Base-by-base conservation (phyloP, 2,113 vertebrate species). In the Varanus komodoensis region DNA sequence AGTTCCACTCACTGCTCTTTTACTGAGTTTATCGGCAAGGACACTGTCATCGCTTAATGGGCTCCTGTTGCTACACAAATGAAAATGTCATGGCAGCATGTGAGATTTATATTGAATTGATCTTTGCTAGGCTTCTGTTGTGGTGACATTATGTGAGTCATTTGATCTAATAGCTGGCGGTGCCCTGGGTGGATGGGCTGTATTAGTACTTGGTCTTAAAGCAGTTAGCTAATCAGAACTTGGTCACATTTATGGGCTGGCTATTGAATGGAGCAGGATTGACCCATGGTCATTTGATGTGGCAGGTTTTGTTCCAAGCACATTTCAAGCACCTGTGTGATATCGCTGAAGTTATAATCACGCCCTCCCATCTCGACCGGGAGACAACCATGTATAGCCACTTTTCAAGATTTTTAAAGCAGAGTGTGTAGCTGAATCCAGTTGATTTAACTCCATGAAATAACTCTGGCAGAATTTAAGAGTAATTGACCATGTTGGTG, bases 141-240 rank as follows among this genome's bases (percentile, higher is more conserved):
- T 86, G 54, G 48, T 91, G 91, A 81, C 57, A 68, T 78, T 48
- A 89, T 90, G 87, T 8, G 87, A 89, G 88, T 82, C 0, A 79
- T 89, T 94, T 94, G 74, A 90, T 93, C 91, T 75, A 88, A 89
- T 68, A 29, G 54, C 81, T 91, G 88, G 50, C 48, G 68, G 48
- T 79, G 48, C 44, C 74, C 64, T 71, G 67, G 86, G 23, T 90
- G 75, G 75, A 86, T 57, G 64, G 74, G 48, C 64, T 71, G n/a
- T 27, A 71, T 69, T 79, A 90, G 8, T 29, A 23, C 75, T 90
- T 90, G 82, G 74, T 75, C 75, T 85, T 80, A 85, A 79, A 86
- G 89, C 64, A 80, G 64, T 69, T 90, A 57, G 83, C 89, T 85
- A 90, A 86, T 85, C 61, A 69, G 82, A 79, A 85, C 19, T 88